Conservation (phyloP, 2,888 invertebrate genomes). For the Lycia hirtaria region DNA sequence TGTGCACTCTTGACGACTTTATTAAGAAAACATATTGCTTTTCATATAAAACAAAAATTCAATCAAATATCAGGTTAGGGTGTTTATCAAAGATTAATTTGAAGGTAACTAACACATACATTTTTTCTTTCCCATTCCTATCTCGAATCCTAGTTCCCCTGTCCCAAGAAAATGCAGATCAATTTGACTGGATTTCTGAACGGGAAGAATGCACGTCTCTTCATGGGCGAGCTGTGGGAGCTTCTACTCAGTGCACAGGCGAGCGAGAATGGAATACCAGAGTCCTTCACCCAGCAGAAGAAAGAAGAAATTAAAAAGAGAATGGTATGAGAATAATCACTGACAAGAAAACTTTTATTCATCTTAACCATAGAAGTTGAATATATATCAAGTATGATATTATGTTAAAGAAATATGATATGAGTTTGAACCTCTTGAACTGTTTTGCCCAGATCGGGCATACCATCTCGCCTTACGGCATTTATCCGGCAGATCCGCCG, state of each 20-base stretch:
- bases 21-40: slow-evolving; percentile 36
- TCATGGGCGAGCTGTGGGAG: slow-evolving; percentile 99
- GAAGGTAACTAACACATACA: slow-evolving; percentile 57
- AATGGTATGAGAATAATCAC: slow-evolving; percentile 84
- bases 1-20: slow-evolving; percentile 72
- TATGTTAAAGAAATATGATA: too few species aligned
- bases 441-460: too few species aligned
- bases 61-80: slow-evolving; percentile 45
- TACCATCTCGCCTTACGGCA: too few species aligned
- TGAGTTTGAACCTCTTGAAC: too few species aligned
- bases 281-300: slow-evolving; percentile 96
- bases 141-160: slow-evolving; percentile 91
- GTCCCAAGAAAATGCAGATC: slow-evolving; percentile 99
- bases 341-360: not conserved
- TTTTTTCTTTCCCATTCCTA: slow-evolving; percentile 77
- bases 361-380: not conserved
- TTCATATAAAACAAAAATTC: slow-evolving; percentile 21
- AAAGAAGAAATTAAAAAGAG: slow-evolving; percentile 97
- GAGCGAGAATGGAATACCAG: slow-evolving; percentile 97
- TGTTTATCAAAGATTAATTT: slow-evolving; percentile 21
- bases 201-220: slow-evolving; percentile 98
- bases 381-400: too few species aligned
- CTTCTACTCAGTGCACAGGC: slow-evolving; percentile 97
- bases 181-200: slow-evolving; percentile 99
- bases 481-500: too few species aligned